phyloP scores from a whole-genome alignment of 1,140 invertebrate species.

The Ceratina calcarata region DNA sequence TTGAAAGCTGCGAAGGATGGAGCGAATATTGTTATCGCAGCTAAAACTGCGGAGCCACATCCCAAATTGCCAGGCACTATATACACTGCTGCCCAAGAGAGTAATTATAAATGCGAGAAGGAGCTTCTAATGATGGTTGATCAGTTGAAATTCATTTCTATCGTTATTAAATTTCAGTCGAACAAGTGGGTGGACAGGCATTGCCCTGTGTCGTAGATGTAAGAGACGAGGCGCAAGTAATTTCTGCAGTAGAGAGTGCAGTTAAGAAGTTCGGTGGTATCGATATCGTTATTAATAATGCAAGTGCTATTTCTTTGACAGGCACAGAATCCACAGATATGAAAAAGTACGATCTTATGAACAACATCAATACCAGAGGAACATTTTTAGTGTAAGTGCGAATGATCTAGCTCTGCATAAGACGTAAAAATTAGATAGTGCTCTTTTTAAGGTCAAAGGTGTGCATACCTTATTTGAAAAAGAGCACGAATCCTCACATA shows the following conservation, averaged over 20 bases:
- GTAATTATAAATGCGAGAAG: constrained; percentile 80
- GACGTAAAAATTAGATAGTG: background rate
- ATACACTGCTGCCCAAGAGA: constrained; percentile 97
- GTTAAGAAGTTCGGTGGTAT: constrained; percentile 97
- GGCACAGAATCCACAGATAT: constrained; percentile 93
- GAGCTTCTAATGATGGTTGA: background rate
- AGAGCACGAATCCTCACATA: constrained; percentile 96
- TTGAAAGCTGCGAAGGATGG: constrained; percentile 96
- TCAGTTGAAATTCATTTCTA: background rate
- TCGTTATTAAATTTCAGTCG: constrained; percentile 84
- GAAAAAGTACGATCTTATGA: constrained; percentile 98
- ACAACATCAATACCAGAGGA: constrained; percentile 94
- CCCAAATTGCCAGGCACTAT: constrained; percentile 99
- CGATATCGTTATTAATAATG: constrained; percentile 97
- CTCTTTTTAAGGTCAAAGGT: constrained; percentile 89
- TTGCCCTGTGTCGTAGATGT: constrained; percentile 97
- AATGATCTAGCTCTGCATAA: background rate
- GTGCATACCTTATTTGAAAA: constrained; percentile 94
- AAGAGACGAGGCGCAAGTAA: constrained; percentile 91
- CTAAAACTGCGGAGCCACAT: constrained; percentile 97
- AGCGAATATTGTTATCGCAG: constrained; percentile 96
- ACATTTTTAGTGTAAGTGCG: constrained; percentile 93
- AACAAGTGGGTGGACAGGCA: constrained; percentile 93
- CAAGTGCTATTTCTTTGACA: constrained; percentile 96
- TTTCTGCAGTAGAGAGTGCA: constrained; percentile 91